A percentile compares a stretch with the other conserved stretches of the same genome.
Evolutionary conservation across 53 echinoderm and acorn worm species (phyloP).

Genomic region (Stichopus horrens): DNA sequence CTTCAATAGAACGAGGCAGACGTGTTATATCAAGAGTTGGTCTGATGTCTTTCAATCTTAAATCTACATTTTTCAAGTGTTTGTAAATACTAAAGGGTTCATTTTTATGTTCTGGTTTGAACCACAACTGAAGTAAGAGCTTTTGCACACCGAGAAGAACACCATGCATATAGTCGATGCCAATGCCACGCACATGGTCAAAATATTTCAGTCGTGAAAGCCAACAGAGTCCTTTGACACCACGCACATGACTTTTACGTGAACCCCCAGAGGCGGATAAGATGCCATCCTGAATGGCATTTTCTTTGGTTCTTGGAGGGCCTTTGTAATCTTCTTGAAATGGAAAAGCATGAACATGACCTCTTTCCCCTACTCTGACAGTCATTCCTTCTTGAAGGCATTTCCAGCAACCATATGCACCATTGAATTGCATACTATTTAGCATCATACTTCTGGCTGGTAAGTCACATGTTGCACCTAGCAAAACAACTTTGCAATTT

Average conservation of each 20-base stretch:
- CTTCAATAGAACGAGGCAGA: conserved; percentile 20
- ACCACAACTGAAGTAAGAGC: conserved; percentile 49
- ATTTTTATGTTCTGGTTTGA: conserved; percentile 23
- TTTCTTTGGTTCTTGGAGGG: neutral
- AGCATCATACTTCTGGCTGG: conserved; percentile 22
- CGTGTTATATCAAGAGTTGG: conserved; percentile 52
- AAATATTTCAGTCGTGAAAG: neutral
- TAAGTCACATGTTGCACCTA: conserved; percentile 16
- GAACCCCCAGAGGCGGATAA: too few species aligned
- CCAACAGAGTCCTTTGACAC: neutral
- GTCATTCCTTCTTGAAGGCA: conserved; percentile 25
- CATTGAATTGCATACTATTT: conserved; percentile 47
- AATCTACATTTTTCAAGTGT: conserved; percentile 43
- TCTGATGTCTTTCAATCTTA: conserved; percentile 36
- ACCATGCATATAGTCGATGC: conserved; percentile 37
- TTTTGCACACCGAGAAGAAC: conserved; percentile 27
- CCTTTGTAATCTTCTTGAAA: neutral
- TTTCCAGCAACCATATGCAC: conserved; percentile 37
- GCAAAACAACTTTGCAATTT: neutral
- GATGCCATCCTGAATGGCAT: too few species aligned
- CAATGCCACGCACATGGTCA: conserved; percentile 18
- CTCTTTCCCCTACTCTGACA: conserved; percentile 7
- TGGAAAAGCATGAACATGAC: conserved; percentile 44
- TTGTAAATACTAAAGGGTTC: conserved; percentile 41
- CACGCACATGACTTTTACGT: neutral